Conservation (phyloP, 64 coral and sea anemone species). For the Astreopora myriophthalma region DNA sequence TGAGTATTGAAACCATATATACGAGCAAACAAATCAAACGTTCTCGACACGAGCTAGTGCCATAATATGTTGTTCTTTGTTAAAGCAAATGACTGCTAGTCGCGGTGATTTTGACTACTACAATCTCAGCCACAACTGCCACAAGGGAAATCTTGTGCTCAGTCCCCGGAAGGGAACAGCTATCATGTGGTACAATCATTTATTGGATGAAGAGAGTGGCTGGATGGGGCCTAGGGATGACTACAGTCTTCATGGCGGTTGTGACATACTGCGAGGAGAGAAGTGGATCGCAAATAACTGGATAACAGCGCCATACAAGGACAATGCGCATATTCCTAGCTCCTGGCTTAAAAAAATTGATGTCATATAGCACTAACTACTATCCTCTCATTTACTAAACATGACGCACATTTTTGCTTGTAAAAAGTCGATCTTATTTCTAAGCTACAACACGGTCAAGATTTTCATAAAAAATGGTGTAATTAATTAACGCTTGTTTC, state of each 20-base stretch:
- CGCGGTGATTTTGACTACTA: slow-evolving; percentile 74
- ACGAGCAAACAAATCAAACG: not conserved
- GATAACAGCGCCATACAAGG: slow-evolving; percentile 85
- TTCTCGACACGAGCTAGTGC: not conserved
- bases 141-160: slow-evolving; percentile 81
- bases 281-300: slow-evolving; percentile 98
- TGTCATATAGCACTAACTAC: not conserved
- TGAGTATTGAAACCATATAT: no score
- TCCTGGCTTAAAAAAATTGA: slow-evolving; percentile 36
- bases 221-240: slow-evolving; percentile 87
- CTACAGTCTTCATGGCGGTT: slow-evolving; percentile 92
- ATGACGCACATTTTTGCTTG: no score
- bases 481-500: no score
- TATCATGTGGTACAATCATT: slow-evolving; percentile 96
- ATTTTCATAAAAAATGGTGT: no score
- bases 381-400: not conserved
- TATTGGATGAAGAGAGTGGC: slow-evolving; percentile 67
- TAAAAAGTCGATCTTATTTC: no score
- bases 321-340: slow-evolving; percentile 74
- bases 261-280: slow-evolving; percentile 75
- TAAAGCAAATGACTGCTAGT: not conserved
- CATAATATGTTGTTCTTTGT: not conserved
- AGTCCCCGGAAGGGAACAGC: slow-evolving; percentile 83
- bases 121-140: slow-evolving; percentile 93
- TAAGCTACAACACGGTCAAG: no score